A percentile compares a stretch with the other conserved stretches of the same genome.
Conservation (phyloP, 2,113 vertebrate genomes). For the Potamarius usumacintae region DNA sequence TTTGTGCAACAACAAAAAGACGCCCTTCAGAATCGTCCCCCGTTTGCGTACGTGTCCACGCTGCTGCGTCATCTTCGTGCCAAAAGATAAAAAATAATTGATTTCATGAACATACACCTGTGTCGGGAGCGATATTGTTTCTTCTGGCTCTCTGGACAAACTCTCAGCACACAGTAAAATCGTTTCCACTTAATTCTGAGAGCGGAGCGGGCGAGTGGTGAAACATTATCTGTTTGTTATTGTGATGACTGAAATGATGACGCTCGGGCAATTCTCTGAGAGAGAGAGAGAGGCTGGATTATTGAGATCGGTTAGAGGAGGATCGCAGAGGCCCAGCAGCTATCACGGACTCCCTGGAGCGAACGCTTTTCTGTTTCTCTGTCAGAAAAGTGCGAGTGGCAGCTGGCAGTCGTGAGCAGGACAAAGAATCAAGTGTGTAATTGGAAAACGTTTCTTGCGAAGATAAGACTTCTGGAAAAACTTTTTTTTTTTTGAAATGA, state of each 20-base stretch:
- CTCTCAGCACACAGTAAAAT: background rate
- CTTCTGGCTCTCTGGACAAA: background rate
- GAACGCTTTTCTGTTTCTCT: background rate
- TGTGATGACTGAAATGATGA: background rate
- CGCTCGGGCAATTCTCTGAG: background rate
- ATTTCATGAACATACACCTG: background rate
- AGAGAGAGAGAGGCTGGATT: background rate
- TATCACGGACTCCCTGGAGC: background rate
- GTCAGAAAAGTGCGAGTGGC: background rate
- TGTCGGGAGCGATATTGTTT: background rate
- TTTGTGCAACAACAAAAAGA: background rate
- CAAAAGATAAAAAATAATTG: background rate
- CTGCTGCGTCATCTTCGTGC: background rate
- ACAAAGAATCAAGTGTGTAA: background rate
- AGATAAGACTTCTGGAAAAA: background rate
- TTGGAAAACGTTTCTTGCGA: background rate
- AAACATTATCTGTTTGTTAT: conserved; percentile 26
- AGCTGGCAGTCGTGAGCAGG: background rate
- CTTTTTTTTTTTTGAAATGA: background rate
- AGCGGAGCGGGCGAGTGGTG: background rate
- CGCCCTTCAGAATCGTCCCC: background rate
- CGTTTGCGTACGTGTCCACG: background rate
- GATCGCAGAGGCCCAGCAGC: background rate
- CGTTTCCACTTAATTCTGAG: background rate
- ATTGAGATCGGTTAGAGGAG: conserved; percentile 3